phyloP scores from a whole-genome alignment of 2,888 invertebrate species.

The Amorpha juglandis region DNA sequence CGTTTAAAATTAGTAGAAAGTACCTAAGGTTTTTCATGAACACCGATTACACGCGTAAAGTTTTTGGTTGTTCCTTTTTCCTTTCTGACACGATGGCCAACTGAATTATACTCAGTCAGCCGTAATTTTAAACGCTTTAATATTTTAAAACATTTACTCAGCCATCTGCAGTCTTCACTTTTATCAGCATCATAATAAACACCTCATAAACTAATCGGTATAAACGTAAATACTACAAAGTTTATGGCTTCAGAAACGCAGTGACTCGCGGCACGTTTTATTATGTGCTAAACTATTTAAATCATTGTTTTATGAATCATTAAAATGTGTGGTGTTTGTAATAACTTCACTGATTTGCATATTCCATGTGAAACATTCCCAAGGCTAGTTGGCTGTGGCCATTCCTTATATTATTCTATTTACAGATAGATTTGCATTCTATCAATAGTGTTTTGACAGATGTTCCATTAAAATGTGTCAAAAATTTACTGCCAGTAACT shows the following conservation, averaged over 20 bases:
- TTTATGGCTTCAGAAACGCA: neutral
- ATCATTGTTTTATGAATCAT: slow-evolving; percentile 5
- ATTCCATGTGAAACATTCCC: neutral
- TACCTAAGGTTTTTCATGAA: too few species aligned
- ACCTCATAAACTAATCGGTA: neutral
- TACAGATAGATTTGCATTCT: too few species aligned
- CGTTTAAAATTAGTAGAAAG: too few species aligned
- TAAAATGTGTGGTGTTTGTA: neutral
- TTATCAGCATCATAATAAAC: neutral
- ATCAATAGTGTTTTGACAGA: too few species aligned
- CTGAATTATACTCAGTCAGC: too few species aligned
- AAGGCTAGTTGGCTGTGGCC: neutral
- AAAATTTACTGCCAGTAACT: too few species aligned
- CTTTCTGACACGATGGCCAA: too few species aligned
- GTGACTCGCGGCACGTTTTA: slow-evolving; percentile 7
- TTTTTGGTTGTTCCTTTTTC: too few species aligned
- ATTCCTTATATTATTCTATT: neutral
- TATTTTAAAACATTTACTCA: neutral
- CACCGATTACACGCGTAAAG: too few species aligned
- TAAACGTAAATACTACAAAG: neutral
- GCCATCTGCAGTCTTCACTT: neutral
- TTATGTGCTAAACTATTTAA: slow-evolving; percentile 10
- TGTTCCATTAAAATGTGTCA: too few species aligned
- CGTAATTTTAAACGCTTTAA: too few species aligned
- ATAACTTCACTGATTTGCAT: neutral